Percentiles rank a stretch among this genome's conserved stretches.
phyloP scores from a whole-genome alignment of 2,113 vertebrate genomes.

The Hippolais icterina region DNA sequence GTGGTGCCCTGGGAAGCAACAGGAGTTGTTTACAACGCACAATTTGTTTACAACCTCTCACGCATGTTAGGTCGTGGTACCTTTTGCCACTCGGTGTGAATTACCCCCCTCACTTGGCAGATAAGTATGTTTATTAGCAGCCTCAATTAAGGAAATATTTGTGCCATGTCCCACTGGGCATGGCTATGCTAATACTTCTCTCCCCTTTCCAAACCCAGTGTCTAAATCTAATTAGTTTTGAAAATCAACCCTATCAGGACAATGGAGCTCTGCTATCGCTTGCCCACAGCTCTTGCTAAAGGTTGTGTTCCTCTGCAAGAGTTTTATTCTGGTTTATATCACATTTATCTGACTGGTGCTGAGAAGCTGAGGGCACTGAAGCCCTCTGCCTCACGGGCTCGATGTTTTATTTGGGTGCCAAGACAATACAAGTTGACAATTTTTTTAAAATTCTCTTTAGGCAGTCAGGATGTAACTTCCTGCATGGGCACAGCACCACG shows the following conservation, averaged over 20 bases:
- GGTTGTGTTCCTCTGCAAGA: constrained; percentile 5
- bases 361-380: neutral
- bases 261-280: neutral
- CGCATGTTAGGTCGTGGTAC: fast-evolving
- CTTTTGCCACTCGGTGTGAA: neutral
- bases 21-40: neutral
- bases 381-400: fast-evolving
- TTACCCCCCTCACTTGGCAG: neutral
- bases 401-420: neutral
- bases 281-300: constrained; percentile 50
- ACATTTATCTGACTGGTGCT: neutral
- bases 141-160: constrained; percentile 26
- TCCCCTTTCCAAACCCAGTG: constrained; percentile 14
- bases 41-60: neutral
- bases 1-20: neutral
- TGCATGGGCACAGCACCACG: fast-evolving
- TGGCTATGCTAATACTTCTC: constrained; percentile 28
- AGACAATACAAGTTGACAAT: neutral
- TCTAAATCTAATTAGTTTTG: constrained; percentile 32
- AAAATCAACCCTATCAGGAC: constrained; percentile 27
- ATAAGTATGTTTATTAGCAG: constrained; percentile 47
- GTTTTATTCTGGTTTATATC: neutral
- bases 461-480: neutral
- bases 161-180: constrained; percentile 17
- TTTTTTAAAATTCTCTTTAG: neutral